A percentile compares a stretch with the other conserved stretches of the same genome.
Evolutionary conservation across 2,888 invertebrate species (phyloP).

Genomic region (Crossocerus cetratus): DNA sequence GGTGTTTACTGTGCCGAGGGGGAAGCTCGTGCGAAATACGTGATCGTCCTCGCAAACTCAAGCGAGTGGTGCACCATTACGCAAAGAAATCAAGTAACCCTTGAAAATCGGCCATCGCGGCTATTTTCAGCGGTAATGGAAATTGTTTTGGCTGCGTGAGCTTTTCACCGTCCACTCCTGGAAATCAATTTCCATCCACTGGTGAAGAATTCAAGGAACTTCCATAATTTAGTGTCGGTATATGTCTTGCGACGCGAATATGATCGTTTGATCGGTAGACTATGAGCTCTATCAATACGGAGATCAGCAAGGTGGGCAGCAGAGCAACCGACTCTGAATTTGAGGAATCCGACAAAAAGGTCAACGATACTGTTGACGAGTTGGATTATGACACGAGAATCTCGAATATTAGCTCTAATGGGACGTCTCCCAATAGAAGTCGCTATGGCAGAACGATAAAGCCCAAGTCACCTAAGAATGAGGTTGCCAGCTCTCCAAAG

Average conservation of each 20-base stretch:
- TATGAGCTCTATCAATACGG: conserved; percentile 48
- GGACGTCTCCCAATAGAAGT: conserved; percentile 72
- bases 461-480: conserved; percentile 73
- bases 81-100: conserved; percentile 49
- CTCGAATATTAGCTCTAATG: conserved; percentile 16
- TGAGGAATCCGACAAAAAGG: conserved; percentile 11
- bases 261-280: conserved; percentile 39
- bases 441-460: conserved; percentile 81
- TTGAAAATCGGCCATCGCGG: conserved; percentile 54
- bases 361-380: conserved; percentile 18
- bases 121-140: conserved; percentile 56
- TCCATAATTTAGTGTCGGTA: conserved; percentile 15
- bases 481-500: conserved; percentile 53
- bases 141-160: conserved; percentile 50
- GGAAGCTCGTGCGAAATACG: conserved; percentile 9
- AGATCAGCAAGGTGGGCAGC: conserved; percentile 40
- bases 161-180: conserved; percentile 10
- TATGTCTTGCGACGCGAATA: conserved; percentile 15
- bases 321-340: conserved; percentile 26
- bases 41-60: not conserved
- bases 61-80: conserved; percentile 9
- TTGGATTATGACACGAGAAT: conserved; percentile 22
- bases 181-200: not conserved
- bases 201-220: conserved; percentile 20
- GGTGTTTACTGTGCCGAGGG: not conserved